A percentile compares a stretch with the other conserved stretches of the same genome.
Conservation (phyloP, 2,797 vertebrate genomes). For the Vultur gryphus region DNA sequence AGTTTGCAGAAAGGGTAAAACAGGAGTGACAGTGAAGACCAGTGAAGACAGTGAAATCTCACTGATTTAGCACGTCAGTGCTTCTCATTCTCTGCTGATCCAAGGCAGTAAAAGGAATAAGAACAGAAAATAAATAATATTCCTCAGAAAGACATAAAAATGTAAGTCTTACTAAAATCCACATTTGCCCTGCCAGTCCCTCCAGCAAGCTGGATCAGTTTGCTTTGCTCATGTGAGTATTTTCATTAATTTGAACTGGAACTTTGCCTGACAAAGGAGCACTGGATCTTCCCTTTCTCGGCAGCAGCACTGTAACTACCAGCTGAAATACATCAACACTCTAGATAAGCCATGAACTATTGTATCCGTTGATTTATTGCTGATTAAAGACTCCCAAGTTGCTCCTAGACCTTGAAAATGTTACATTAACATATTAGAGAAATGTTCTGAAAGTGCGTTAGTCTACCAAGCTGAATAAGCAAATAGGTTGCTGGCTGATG, state of each 20-base stretch:
- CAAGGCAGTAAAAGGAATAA: conserved; percentile 48
- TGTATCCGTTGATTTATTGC: not conserved
- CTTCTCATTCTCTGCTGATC: conserved; percentile 16
- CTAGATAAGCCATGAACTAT: conserved; percentile 35
- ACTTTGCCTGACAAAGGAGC: not conserved
- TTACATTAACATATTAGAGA: not conserved
- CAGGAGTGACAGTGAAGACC: not conserved
- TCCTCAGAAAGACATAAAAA: conserved; percentile 44
- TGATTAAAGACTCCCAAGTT: conserved; percentile 32
- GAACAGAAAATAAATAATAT: conserved; percentile 41
- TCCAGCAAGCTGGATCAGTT: not conserved
- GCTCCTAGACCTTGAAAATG: not conserved
- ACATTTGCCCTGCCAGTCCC: not conserved
- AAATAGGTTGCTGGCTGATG: not conserved
- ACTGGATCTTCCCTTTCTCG: not conserved
- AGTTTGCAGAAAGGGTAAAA: not conserved
- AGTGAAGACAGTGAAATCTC: conserved; percentile 28
- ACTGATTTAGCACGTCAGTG: conserved; percentile 1
- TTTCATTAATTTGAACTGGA: conserved; percentile 28
- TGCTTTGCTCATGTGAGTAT: not conserved
- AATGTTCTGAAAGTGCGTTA: not conserved
- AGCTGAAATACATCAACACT: conserved; percentile 50
- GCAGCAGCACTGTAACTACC: conserved; percentile 1
- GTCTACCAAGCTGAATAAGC: not conserved
- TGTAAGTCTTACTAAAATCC: not conserved